A percentile compares a stretch with the other conserved stretches of the same genome.
phyloP scores from a whole-genome alignment of 2,797 vertebrate genomes.

The Lepilemur ruficaudatus region DNA sequence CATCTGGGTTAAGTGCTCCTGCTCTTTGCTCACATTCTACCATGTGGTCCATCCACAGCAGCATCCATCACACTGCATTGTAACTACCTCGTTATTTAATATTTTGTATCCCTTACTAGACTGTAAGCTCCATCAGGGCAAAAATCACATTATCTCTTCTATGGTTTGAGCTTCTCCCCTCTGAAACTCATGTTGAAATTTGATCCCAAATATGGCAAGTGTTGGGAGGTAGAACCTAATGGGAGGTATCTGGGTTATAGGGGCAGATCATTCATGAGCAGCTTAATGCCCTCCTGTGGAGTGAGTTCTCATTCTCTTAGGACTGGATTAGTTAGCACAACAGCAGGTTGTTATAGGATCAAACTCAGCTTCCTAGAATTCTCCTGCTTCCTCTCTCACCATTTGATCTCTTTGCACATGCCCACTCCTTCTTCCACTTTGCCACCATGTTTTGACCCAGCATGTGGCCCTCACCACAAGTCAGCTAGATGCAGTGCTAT shows the following conservation, averaged over 20 bases:
- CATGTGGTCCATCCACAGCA: background rate
- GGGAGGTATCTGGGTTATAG: background rate
- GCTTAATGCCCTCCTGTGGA: background rate
- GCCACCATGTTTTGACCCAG: background rate
- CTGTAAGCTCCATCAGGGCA: background rate
- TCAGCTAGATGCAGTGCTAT: background rate
- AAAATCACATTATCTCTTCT: background rate
- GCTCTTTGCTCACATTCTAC: background rate
- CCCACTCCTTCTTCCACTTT: background rate
- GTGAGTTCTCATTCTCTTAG: background rate
- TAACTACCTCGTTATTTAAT: background rate
- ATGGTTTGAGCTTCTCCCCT: background rate
- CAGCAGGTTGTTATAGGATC: background rate
- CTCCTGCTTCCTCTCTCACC: background rate
- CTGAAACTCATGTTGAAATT: background rate
- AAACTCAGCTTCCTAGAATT: background rate
- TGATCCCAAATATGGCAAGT: background rate
- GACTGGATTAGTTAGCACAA: background rate
- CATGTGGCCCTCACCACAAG: background rate
- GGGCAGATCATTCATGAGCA: background rate
- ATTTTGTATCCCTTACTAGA: background rate
- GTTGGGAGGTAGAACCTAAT: background rate
- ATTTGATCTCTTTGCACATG: background rate
- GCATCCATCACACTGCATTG: background rate
- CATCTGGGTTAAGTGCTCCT: background rate